A percentile compares a stretch with the other conserved stretches of the same genome.
Conservation (phyloP, 2,113 vertebrate genomes). For the Acrocephalus kingi region DNA sequence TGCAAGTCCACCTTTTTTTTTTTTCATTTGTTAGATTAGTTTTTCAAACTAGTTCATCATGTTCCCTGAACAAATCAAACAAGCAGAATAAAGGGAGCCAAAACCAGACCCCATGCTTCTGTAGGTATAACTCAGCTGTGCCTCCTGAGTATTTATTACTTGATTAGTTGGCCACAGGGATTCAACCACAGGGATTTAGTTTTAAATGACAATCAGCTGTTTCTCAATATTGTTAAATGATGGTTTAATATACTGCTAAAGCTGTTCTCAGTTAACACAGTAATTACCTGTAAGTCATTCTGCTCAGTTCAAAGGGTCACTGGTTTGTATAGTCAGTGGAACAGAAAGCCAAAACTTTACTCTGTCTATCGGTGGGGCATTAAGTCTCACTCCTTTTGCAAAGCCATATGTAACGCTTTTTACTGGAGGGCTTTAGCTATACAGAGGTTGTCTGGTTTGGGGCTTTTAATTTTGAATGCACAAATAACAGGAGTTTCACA, state of each 20-base stretch:
- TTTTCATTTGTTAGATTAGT: background rate
- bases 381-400: background rate
- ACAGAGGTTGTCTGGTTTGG: background rate
- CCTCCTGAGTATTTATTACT: background rate
- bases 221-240: background rate
- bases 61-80: background rate
- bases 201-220: slow-evolving; percentile 7
- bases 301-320: background rate
- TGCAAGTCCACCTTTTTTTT: background rate
- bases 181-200: background rate
- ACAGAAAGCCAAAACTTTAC: background rate
- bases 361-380: background rate
- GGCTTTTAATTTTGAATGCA: background rate
- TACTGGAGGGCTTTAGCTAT: background rate
- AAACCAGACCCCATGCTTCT: background rate
- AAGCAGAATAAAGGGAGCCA: background rate
- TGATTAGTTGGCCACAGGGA: background rate
- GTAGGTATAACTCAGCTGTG: background rate
- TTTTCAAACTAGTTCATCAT: background rate
- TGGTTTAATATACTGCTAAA: background rate
- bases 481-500: background rate
- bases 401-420: background rate
- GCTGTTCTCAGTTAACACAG: background rate
- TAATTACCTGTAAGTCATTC: background rate
- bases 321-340: background rate